Evolutionary conservation across 2,797 vertebrate genomes (phyloP).

Genomic region (Leptoclinus maculatus): DNA sequence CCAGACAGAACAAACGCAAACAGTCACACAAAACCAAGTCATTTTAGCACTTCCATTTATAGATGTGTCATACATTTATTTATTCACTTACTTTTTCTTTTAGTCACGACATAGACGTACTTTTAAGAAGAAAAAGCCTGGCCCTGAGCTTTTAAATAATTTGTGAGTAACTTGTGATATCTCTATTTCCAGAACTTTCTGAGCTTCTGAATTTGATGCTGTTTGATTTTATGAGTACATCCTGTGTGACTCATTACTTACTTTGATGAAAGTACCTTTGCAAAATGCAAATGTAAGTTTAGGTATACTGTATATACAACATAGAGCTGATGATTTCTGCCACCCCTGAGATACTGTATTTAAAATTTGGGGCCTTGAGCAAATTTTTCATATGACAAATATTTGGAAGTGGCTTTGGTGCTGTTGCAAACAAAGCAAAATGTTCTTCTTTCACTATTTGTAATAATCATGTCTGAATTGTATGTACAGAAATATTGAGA

Average conservation of each 20-base stretch:
- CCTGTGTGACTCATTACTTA: not conserved
- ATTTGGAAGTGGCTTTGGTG: not conserved
- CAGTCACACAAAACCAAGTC: not conserved
- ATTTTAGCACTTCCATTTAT: constrained; percentile 3
- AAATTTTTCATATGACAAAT: not conserved
- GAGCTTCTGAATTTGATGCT: not conserved
- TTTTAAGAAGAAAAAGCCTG: not conserved
- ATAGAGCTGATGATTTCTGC: not conserved
- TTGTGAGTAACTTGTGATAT: constrained; percentile 1
- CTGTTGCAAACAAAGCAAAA: not conserved
- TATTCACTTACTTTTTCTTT: constrained; percentile 4
- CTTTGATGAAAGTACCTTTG: not conserved
- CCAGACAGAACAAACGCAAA: not conserved
- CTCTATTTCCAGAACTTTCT: not conserved
- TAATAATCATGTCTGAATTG: constrained; percentile 16
- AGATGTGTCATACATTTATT: constrained; percentile 22
- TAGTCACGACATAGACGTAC: not conserved
- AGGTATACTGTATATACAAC: not conserved
- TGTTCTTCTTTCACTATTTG: not conserved
- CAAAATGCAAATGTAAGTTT: not conserved
- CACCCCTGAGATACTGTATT: not conserved
- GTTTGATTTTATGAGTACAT: not conserved
- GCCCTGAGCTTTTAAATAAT: constrained; percentile 5
- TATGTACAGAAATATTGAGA: not conserved
- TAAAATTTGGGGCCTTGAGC: not conserved